Base-by-base conservation (phyloP, 2,797 vertebrate species). In the Sternotherus odoratus region DNA sequence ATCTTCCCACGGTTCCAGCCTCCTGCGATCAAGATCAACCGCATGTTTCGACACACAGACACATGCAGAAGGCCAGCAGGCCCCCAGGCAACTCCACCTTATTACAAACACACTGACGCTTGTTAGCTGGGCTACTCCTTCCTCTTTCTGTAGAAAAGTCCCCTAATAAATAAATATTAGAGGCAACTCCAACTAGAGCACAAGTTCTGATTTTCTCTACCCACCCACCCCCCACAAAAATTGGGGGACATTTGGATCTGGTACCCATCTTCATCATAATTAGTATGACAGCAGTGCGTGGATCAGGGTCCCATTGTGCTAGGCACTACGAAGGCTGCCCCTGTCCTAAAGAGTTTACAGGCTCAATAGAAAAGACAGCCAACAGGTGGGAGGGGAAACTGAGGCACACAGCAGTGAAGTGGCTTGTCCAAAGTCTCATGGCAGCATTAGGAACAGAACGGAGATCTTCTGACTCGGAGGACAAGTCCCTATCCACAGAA, bases 61-160 rank as follows among this genome's bases (percentile, higher is more conserved):
- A 93, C 46, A 84, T 6, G 1, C 77, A 51, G 82, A n/a, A 60
- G 81, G n/a, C 36, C 86, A 87, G 15, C n/a, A 83, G 9, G 30
- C 43, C 84, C 86, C 84, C 28, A 1, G 24, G 3, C 56, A n/a
- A 72, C 26, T 84, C 50, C 3, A 48, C 3, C 43, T 57, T 79
- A 84, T 91, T 90, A 39, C 0, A 79, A 51, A 56, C 57, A 43
- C 30, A 23, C 77, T 5, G 28, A 48, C 89, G 75, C 39, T 88
- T 15, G 72, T 43, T 12, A 2, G 28, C 63, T 5, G 0, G 66
- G 4, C 28, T 28, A 12, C 78, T 51, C 89, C 74, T 89, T 86
- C 94, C 36, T 50, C 56, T 75, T 91, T 82, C 91, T n/a, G n/a
- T 48, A 77, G 51, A 89, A 95, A 90, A 57, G 78, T 57, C 82